These are phyloP conservation scores for Calidris pygmaea DNA, from an alignment of 2,113 vertebrate genomes.

Conservation along the genomic window DNA sequence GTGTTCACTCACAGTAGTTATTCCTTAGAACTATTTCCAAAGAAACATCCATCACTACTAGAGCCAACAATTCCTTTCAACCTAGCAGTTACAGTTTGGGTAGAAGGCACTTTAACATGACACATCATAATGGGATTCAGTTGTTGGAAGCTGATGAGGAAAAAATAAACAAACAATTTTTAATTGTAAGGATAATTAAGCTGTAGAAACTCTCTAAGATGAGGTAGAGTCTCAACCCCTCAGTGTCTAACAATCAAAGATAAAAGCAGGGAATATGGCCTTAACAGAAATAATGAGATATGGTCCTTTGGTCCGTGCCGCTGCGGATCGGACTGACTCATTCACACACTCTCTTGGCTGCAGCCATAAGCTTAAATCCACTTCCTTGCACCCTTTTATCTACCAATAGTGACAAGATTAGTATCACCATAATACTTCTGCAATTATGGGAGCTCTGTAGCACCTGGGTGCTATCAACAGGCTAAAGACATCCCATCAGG, in stretches of 20 bases:
- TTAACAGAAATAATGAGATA: not conserved
- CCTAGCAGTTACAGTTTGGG: not conserved
- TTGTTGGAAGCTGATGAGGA: not conserved
- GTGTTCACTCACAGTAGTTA: not conserved
- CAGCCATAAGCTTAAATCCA: not conserved
- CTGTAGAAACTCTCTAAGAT: not conserved
- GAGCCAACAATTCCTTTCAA: not conserved
- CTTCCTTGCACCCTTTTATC: not conserved
- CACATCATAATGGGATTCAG: accelerated
- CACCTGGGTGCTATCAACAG: too few species aligned
- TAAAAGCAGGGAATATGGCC: not conserved
- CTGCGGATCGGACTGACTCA: not conserved
- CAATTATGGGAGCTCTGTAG: not conserved
- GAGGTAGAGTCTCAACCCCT: not conserved
- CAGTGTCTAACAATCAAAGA: not conserved
- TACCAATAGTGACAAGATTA: accelerated
- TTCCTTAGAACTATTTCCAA: not conserved
- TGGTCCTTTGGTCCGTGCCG: too few species aligned
- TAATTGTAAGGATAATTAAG: not conserved
- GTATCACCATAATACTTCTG: accelerated
- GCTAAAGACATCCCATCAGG: not conserved
- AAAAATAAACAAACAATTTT: not conserved
- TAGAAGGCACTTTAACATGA: not conserved
- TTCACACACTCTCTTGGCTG: not conserved
- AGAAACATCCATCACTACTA: not conserved